Evolutionary conservation across 2,888 invertebrate genomes (phyloP), one percentile per base, ranked within the genome.

Genomic region (Leptopilina syphax): DNA sequence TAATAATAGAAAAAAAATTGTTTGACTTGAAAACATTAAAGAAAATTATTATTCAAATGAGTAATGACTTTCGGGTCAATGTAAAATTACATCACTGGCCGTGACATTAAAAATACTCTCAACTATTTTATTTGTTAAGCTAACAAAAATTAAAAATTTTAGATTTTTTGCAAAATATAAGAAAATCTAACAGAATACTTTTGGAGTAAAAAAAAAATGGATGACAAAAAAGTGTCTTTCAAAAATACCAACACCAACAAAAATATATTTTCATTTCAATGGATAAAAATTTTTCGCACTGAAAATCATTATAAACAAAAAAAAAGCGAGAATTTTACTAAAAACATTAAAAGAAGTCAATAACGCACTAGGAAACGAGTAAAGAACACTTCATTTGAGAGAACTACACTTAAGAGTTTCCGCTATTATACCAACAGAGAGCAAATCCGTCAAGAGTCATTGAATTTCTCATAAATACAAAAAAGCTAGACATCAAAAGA

Each of bases 351-450:
- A 57, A n/a, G 34, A 73, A 68, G 73, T 57, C 57, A 57, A 73
- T 73, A 73, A 73, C 34, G 57, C 41, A 57, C 57, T 73, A 73
- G 34, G n/a, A 73, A 60, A 34, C 9, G 73, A 41, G 57, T 34
- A 73, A 73, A 73, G 54, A 73, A 41, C 57, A 73, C 57, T 73
- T 73, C 57, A 73, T 73, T 60, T 73, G 18, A 73, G 73, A 73
- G 73, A 73, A 57, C 57, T 57, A 34, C 73, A 34, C 57, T 73
- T 73, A 18, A 73, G 57, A 34, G 41, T 57, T 57, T 57, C 34
- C 73, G 41, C 57, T 73, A 57, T 41, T n/a, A 73, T 34, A 73
- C 34, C 73, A 34, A 73, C 57, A 34, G 70, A 4, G 57, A 73
- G 41, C 54, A 60, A 65, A 41, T 34, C 13, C 41, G 27, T 34